phyloP scores from a whole-genome alignment of 2,797 vertebrate species.

The Leptatherina wallacei region DNA sequence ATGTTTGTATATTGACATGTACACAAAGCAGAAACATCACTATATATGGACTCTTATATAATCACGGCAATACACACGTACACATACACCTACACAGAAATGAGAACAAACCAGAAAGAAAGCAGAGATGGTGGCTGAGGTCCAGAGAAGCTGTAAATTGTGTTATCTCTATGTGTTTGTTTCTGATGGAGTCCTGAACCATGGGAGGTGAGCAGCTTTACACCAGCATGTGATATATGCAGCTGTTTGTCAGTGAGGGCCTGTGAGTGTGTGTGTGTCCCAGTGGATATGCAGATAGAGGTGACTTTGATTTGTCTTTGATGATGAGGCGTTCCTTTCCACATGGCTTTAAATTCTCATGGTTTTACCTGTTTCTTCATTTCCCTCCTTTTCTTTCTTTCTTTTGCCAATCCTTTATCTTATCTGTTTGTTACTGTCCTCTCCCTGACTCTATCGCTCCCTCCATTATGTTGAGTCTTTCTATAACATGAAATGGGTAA shows the following conservation, averaged over 20 bases:
- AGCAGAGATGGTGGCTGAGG: background rate
- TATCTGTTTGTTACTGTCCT: slow-evolving; percentile 1
- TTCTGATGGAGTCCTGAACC: slow-evolving; percentile 15
- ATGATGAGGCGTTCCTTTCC: slow-evolving; percentile 14
- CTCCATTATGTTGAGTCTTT: background rate
- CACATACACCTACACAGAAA: background rate
- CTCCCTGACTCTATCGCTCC: background rate
- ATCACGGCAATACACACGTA: background rate
- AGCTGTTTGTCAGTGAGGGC: slow-evolving; percentile 20
- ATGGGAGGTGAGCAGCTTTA: slow-evolving; percentile 23
- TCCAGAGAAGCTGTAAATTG: slow-evolving; percentile 18
- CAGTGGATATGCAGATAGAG: slow-evolving; percentile 11
- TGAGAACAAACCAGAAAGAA: slow-evolving; percentile 12
- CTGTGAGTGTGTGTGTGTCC: slow-evolving; percentile 11
- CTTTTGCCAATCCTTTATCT: background rate
- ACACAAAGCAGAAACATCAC: background rate
- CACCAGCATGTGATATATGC: slow-evolving; percentile 32
- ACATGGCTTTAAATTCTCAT: background rate
- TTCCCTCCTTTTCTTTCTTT: background rate
- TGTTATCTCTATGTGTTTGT: slow-evolving; percentile 18
- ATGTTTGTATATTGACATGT: background rate
- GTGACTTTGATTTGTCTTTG: slow-evolving; percentile 64
- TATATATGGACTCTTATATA: background rate
- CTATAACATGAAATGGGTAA: no score
- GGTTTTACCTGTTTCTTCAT: background rate